Percentiles rank a stretch among this genome's conserved stretches.
Conservation (phyloP, 2,888 invertebrate species). For the Hesperia comma region DNA sequence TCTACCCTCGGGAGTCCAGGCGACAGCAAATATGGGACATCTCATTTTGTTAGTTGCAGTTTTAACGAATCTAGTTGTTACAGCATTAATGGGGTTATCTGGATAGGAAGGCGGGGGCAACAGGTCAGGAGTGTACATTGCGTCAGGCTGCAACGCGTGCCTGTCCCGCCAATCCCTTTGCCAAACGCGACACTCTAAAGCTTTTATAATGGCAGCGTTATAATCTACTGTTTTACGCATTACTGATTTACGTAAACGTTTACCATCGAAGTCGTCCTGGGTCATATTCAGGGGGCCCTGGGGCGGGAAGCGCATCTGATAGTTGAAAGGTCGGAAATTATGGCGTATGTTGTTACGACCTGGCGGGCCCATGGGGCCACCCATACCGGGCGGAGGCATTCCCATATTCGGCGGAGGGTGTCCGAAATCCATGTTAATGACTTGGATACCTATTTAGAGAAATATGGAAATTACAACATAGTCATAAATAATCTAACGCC, state of each 20-base stretch:
- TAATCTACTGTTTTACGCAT: constrained; percentile 99
- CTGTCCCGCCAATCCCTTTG: constrained; percentile 96
- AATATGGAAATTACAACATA: constrained; percentile 63
- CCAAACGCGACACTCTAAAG: constrained; percentile 97
- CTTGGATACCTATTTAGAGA: constrained; percentile 79
- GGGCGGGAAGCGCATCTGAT: constrained; percentile 80
- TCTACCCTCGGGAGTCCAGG: constrained; percentile 99
- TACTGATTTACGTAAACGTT: constrained; percentile 96
- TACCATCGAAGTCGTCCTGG: constrained; percentile 97
- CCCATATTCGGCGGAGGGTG: constrained; percentile 77
- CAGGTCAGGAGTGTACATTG: constrained; percentile 96
- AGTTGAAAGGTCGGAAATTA: constrained; percentile 78
- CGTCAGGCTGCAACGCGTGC: constrained; percentile 95
- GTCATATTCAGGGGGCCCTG: constrained; percentile 87
- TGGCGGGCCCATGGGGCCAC: constrained; percentile 64
- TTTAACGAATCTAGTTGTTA: constrained; percentile 97
- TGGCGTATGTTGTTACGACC: constrained; percentile 77
- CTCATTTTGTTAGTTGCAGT: constrained; percentile 99
- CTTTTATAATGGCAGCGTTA: constrained; percentile 96
- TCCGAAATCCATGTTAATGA: constrained; percentile 77
- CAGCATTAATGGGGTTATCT: constrained; percentile 98
- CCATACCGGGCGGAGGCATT: constrained; percentile 72
- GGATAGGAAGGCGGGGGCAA: constrained; percentile 97
- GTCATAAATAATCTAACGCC: constrained; percentile 25
- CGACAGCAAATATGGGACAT: constrained; percentile 99